Evolutionary conservation across 2,888 invertebrate species (phyloP).

Genomic region (Empis livida): DNA sequence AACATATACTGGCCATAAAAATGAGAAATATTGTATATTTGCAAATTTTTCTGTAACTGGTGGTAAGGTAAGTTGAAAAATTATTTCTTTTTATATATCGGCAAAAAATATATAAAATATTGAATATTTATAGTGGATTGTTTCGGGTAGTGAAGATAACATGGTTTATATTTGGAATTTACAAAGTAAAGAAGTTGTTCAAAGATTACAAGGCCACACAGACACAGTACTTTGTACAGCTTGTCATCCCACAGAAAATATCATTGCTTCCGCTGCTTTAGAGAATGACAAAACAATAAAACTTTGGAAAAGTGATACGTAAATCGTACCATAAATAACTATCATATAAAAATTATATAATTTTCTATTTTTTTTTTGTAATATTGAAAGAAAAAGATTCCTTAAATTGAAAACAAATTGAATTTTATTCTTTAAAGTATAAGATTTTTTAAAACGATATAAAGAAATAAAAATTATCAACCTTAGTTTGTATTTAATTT

Average conservation of each 20-base stretch:
- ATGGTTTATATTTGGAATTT: constrained; percentile 99
- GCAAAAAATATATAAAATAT: background rate
- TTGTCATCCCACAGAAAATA: constrained; percentile 98
- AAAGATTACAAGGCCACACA: constrained; percentile 91
- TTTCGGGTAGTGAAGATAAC: constrained; percentile 99
- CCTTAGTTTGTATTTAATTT: no score
- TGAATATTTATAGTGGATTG: constrained; percentile 75
- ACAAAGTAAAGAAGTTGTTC: constrained; percentile 98
- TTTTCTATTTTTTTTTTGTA: no score
- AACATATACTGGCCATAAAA: constrained; percentile 95
- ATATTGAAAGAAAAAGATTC: no score
- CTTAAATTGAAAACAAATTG: no score
- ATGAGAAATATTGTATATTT: constrained; percentile 99
- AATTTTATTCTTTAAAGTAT: no score
- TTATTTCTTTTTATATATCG: background rate
- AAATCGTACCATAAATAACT: constrained; percentile 23
- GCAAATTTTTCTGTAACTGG: constrained; percentile 99
- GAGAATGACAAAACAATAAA: constrained; percentile 99
- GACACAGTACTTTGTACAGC: constrained; percentile 95
- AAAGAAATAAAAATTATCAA: no score
- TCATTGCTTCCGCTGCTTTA: constrained; percentile 95
- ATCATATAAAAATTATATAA: no score
- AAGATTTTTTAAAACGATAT: no score
- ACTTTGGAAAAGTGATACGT: constrained; percentile 95
- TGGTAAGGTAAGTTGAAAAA: constrained; percentile 64